Evolutionary conservation across 2,113 vertebrate species (phyloP).

Genomic region (Pantherophis guttatus): DNA sequence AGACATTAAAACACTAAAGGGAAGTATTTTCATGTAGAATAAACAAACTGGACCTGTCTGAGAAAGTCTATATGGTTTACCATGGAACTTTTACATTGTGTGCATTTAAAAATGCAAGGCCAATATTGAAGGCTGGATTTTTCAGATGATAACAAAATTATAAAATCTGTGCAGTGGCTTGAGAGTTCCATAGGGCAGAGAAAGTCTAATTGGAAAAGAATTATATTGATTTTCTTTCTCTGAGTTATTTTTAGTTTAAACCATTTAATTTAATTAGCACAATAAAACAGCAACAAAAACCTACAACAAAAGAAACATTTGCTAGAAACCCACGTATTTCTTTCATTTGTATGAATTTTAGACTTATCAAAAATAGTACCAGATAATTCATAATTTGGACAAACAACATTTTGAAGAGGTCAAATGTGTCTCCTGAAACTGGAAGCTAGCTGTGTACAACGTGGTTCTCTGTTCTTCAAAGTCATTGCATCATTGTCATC

Average conservation of each 20-base stretch:
- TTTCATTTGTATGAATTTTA: background rate
- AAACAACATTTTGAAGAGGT: background rate
- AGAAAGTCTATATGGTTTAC: background rate
- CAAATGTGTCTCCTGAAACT: background rate
- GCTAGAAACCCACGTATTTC: background rate
- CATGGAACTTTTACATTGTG: background rate
- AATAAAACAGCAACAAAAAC: background rate
- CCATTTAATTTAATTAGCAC: background rate
- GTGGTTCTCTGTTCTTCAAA: background rate
- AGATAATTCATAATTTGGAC: background rate
- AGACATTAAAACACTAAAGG: background rate
- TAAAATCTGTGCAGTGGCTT: constrained; percentile 10
- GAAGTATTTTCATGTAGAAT: background rate
- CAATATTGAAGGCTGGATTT: background rate
- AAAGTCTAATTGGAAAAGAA: background rate
- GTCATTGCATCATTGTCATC: background rate
- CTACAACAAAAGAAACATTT: background rate
- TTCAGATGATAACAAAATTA: background rate
- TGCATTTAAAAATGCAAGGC: background rate
- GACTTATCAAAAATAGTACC: background rate
- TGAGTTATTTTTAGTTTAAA: background rate
- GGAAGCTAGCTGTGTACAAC: background rate
- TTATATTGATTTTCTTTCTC: background rate
- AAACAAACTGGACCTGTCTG: background rate
- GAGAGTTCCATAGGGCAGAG: constrained; percentile 3